phyloP scores from a whole-genome alignment of 2,888 invertebrate genomes.

The Cremastinae sp. region DNA sequence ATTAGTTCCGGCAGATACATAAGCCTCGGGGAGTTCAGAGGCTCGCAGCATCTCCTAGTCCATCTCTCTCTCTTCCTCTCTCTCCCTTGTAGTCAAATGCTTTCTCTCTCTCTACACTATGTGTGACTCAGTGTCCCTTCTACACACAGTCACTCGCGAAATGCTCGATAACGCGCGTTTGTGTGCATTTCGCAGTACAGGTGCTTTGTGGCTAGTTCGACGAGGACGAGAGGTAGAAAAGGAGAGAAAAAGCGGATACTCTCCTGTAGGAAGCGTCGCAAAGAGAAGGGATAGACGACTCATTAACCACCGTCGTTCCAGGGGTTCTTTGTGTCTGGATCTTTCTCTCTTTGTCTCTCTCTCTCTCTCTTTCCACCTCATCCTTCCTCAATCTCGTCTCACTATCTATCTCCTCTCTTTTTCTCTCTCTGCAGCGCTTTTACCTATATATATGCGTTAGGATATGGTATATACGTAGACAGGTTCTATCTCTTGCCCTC shows the following conservation, averaged over 20 bases:
- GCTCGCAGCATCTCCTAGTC: slow-evolving; percentile 58
- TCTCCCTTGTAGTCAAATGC: not conserved
- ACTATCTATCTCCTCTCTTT: too few relatives aligned
- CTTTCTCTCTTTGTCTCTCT: slow-evolving; percentile 5
- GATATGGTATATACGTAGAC: too few relatives aligned
- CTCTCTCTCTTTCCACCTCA: slow-evolving; percentile 19
- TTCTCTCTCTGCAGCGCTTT: too few relatives aligned
- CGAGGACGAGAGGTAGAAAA: slow-evolving; percentile 38
- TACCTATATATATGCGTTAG: too few relatives aligned
- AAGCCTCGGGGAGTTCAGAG: slow-evolving; percentile 72
- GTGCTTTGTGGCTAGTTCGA: slow-evolving; percentile 38
- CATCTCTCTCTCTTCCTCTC: slow-evolving; percentile 31
- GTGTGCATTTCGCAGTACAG: slow-evolving; percentile 37
- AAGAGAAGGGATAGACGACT: slow-evolving; percentile 69
- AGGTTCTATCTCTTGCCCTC: too few relatives aligned
- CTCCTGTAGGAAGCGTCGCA: slow-evolving; percentile 34
- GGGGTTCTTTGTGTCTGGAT: slow-evolving; percentile 67
- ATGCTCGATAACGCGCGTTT: slow-evolving; percentile 45
- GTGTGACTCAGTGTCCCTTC: slow-evolving; percentile 33
- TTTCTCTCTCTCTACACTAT: slow-evolving; percentile 34
- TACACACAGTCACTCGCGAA: slow-evolving; percentile 29
- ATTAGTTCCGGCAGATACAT: slow-evolving; percentile 78
- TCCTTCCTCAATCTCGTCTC: too few relatives aligned
- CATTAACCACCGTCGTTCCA: slow-evolving; percentile 71
- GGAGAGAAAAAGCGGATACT: not conserved